Conservation (phyloP, 2,113 vertebrate species). For the Bubo blakistoni region DNA sequence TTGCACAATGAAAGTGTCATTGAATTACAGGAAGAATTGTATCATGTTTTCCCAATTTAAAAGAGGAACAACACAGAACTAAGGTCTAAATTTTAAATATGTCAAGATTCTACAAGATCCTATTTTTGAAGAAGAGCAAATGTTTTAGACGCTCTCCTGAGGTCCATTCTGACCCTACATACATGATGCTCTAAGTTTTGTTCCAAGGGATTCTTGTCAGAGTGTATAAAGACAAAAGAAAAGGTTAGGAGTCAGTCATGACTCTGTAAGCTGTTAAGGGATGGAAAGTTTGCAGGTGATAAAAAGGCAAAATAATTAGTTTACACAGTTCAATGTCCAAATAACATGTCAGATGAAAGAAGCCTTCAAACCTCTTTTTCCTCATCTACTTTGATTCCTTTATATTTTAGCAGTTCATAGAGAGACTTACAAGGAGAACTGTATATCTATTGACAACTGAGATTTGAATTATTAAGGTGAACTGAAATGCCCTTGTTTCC, state of each 20-base stretch:
- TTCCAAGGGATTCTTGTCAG: background rate
- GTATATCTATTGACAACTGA: constrained; percentile 33
- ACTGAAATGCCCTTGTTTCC: constrained; percentile 42
- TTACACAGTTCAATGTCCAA: background rate
- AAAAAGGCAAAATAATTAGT: constrained; percentile 2
- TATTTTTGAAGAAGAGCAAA: background rate
- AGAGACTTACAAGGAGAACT: background rate
- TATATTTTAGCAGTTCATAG: background rate
- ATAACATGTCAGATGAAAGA: background rate
- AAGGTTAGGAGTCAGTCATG: background rate
- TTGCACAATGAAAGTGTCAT: background rate
- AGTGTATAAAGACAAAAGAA: rapidly evolving
- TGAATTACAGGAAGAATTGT: background rate
- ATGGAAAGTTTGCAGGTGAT: background rate
- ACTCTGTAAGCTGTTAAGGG: background rate
- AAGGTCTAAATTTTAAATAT: background rate
- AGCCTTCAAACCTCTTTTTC: background rate
- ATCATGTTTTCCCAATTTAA: background rate
- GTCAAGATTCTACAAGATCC: background rate
- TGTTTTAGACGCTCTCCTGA: background rate
- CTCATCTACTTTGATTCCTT: background rate
- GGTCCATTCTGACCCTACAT: rapidly evolving
- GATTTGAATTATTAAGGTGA: constrained; percentile 28
- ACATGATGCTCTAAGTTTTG: rapidly evolving
- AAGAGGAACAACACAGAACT: background rate